Percentiles rank a stretch among this genome's conserved stretches.
Conservation (phyloP, 2,797 vertebrate genomes). For the Tarsius wallacei region DNA sequence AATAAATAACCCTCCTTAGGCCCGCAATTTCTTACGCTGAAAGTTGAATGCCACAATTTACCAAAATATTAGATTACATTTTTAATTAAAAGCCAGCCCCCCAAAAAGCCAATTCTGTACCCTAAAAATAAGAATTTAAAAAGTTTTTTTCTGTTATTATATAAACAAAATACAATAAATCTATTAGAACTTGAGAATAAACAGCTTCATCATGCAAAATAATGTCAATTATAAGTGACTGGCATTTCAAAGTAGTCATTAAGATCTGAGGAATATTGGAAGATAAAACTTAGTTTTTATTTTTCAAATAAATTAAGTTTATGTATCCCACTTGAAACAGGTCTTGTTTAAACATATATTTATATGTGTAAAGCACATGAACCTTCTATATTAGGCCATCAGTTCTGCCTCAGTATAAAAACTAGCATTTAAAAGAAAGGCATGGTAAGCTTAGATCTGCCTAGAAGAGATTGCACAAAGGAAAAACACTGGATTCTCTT, state of each 20-base stretch:
- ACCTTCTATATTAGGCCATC: background rate
- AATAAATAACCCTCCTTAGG: background rate
- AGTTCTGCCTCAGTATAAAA: background rate
- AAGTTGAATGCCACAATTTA: background rate
- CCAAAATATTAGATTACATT: background rate
- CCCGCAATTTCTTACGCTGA: background rate
- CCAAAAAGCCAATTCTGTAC: background rate
- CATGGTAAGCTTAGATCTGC: background rate
- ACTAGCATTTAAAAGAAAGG: background rate
- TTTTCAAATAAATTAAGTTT: background rate
- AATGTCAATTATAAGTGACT: background rate
- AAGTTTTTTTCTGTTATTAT: background rate
- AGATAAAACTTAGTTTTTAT: background rate
- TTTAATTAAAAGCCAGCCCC: background rate
- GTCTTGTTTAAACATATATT: background rate
- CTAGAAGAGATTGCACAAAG: background rate
- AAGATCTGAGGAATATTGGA: background rate
- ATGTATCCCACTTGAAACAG: background rate
- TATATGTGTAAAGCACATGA: background rate
- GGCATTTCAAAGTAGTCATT: background rate
- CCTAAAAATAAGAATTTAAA: background rate
- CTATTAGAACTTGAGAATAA: conserved; percentile 17
- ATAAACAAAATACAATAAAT: conserved; percentile 19
- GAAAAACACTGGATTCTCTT: background rate
- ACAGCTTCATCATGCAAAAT: background rate